Evolutionary conservation across 2,888 invertebrate species (phyloP).

Genomic region (Tanypteryx hageni): DNA sequence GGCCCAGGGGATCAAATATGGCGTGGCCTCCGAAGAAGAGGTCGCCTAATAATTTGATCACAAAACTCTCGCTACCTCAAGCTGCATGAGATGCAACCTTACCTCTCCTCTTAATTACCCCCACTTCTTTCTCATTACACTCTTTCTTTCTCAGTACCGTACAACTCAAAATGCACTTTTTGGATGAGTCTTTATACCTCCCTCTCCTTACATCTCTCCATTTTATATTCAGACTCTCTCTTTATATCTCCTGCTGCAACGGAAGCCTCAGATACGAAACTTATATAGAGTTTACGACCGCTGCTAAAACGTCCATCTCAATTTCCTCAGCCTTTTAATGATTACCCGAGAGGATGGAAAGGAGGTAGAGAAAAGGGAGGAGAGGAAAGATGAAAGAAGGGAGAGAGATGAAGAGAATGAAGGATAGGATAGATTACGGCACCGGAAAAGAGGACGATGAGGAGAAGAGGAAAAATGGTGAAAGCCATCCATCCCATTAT

Average conservation of each 20-base stretch:
- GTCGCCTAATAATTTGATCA: conserved; percentile 15
- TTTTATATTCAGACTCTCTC: not conserved
- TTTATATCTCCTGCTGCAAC: not conserved
- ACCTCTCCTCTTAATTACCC: too few relatives aligned
- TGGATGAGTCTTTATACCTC: not conserved
- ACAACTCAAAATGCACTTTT: not conserved
- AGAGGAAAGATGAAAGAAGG: not conserved
- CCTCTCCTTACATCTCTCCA: not conserved
- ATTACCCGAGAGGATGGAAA: conserved; percentile 11
- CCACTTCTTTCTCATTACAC: not conserved
- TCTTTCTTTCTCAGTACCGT: not conserved
- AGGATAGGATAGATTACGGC: not conserved
- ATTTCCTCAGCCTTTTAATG: conserved; percentile 50
- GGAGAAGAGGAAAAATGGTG: not conserved
- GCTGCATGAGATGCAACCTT: not conserved
- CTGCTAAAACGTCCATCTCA: conserved; percentile 38
- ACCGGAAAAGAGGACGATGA: not conserved
- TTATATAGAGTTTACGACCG: conserved; percentile 53
- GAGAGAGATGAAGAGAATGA: not conserved
- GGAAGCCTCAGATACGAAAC: conserved; percentile 10
- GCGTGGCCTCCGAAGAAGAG: conserved; percentile 33
- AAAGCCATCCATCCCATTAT: not conserved
- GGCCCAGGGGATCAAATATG: conserved; percentile 26
- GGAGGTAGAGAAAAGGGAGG: not conserved
- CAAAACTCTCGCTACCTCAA: conserved; percentile 9